Percentiles rank a stretch among this genome's conserved stretches.
phyloP scores from a whole-genome alignment of 2,113 vertebrate genomes.

The Oncorhynchus masou region DNA sequence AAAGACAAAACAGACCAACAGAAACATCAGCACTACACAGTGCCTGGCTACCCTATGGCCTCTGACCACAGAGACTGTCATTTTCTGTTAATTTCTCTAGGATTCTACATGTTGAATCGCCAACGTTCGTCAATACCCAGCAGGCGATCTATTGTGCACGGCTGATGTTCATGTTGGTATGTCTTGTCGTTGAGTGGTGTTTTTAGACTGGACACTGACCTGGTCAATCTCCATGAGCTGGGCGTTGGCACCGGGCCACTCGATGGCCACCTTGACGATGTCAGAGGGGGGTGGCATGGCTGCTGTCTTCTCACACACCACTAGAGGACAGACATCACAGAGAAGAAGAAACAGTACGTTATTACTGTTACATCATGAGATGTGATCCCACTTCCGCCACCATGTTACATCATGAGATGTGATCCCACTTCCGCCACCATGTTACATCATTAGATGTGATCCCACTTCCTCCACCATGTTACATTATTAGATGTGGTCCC shows the following conservation, averaged over 20 bases:
- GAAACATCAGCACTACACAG: slow-evolving; percentile 29
- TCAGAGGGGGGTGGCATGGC: slow-evolving; percentile 92
- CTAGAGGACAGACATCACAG: slow-evolving; percentile 21
- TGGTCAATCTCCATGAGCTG: slow-evolving; percentile 98
- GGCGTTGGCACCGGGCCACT: slow-evolving; percentile 96
- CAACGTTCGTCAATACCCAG: no score
- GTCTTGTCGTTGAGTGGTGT: neutral
- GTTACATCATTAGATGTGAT: no score
- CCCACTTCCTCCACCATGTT: no score
- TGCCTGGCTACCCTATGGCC: slow-evolving; percentile 96
- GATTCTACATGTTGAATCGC: no score
- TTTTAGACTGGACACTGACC: slow-evolving; percentile 74
- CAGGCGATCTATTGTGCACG: no score
- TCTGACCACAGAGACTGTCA: slow-evolving; percentile 85
- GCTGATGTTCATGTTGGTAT: neutral
- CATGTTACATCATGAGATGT: no score
- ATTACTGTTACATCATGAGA: no score
- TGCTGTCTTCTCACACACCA: slow-evolving; percentile 28
- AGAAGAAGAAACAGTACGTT: no score
- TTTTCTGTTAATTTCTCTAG: no score
- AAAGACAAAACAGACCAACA: neutral
- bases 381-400: no score
- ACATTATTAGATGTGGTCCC: no score
- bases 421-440: no score
- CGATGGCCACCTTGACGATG: slow-evolving; percentile 97